Conservation (phyloP, 2,888 invertebrate genomes). For the Orchestes rusci region DNA sequence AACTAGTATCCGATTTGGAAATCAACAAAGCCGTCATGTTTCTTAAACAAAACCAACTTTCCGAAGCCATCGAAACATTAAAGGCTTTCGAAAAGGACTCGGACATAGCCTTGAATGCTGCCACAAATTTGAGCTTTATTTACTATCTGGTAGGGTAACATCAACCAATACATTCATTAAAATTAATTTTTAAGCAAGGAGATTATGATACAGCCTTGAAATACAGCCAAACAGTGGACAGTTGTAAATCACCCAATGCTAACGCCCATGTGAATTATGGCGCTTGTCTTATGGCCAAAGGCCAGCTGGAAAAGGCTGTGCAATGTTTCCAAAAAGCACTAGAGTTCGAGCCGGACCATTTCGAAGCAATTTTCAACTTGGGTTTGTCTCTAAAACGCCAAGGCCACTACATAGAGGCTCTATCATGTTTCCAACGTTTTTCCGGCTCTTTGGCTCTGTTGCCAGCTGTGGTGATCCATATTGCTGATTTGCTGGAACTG, state of each 20-base stretch:
- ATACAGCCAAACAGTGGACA: conserved; percentile 67
- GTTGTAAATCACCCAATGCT: conserved; percentile 69
- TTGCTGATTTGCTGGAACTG: conserved; percentile 70
- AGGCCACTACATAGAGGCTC: conserved; percentile 63
- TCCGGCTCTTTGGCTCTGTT: conserved; percentile 51
- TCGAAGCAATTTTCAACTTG: conserved; percentile 78
- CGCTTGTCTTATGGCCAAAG: conserved; percentile 65
- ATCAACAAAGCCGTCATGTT: conserved; percentile 85
- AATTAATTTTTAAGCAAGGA: conserved; percentile 54
- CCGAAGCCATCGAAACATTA: conserved; percentile 73
- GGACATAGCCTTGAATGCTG: conserved; percentile 74
- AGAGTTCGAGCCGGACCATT: conserved; percentile 70
- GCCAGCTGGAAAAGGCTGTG: conserved; percentile 62
- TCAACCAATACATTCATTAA: neutral
- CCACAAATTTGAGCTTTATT: conserved; percentile 80
- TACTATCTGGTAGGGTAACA: conserved; percentile 58
- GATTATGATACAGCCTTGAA: conserved; percentile 70
- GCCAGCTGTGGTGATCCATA: conserved; percentile 57
- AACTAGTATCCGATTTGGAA: conserved; percentile 80
- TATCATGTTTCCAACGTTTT: conserved; percentile 74
- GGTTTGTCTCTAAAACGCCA: conserved; percentile 67
- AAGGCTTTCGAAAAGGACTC: conserved; percentile 83
- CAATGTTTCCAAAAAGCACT: conserved; percentile 68
- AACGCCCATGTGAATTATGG: conserved; percentile 81
- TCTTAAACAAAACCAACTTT: conserved; percentile 72